Evolutionary conservation across 2,888 invertebrate species (phyloP), one percentile per base, ranked within the genome.

Genomic region (Rhagophthalmus giganteus): DNA sequence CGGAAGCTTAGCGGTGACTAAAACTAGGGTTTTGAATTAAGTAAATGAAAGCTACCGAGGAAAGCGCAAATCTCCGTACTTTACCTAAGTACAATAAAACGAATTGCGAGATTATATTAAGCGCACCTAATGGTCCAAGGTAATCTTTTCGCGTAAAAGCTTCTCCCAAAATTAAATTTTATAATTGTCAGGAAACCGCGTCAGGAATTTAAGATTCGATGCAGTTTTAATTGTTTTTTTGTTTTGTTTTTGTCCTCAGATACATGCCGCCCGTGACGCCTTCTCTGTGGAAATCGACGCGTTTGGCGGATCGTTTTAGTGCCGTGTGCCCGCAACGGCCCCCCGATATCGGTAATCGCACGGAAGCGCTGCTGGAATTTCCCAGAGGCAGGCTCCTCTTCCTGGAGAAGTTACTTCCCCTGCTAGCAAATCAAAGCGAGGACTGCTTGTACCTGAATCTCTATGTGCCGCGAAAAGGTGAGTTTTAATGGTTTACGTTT

Each of bases 381-480:
- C 94, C 96, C 25, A 82, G 88, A 52, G 90, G 88, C 37, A 83
- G 94, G 41, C 85, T 93, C 58, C 85, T 88, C 12, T 89, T 94
- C 74, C 81, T 96, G 54, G 88, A 91, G 69, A 85, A 90, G 57
- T 78, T 97, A 62, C 76, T 89, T 64, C 91, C 93, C 10, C 78
- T 90, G 61, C 82, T 97, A 51, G 84, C 85, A 68, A 92, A 95
- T 74, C 95, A 97, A 79, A 93, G 91, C 75, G 98, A 98, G 79
- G 97, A 98, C 81, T 98, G 98, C 75, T 87, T 98, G 66, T 95
- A 94, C 76, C 86, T 98, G 73, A 98, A 98, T 79, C 84, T 98
- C 63, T 98, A 94, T 79, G 92, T 94, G 59, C 97, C 97, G 57
- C 83, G 89, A 66, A 82, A 80, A 67, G 82, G 85, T 85, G 72